Evolutionary conservation across 2,888 invertebrate genomes (phyloP), one percentile per base, ranked within the genome.

Genomic region (Molorchus minor): DNA sequence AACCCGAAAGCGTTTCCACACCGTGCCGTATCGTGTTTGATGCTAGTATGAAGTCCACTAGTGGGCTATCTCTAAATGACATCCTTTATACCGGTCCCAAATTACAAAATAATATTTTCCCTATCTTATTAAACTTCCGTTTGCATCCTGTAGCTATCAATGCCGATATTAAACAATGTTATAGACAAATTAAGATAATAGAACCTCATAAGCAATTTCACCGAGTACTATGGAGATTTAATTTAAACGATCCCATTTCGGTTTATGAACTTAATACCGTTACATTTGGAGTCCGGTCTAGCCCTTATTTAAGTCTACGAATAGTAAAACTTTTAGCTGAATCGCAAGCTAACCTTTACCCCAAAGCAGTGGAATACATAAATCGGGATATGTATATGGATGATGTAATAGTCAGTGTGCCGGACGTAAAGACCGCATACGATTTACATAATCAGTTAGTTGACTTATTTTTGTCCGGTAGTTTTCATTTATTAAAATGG

Each of bases 201-300:
- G n/a, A n/a, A n/a, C n/a, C n/a, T n/a, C n/a, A n/a, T n/a, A n/a
- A 16, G 16, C 15, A 13, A 13, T 16, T 15, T 10, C 38, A 38
- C 3, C 13, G 38, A 38, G 16, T 38, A 38, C 16, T 38, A 38
- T 38, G 38, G 38, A 38, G 38, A 38, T 38, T 38, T 38, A 15
- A 38, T 13, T 15, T 13, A 38, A 10, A 38, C 16, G 19, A 38
- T 15, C 38, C 38, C 4, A 10, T 38, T 38, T 38, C 38, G 1
- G 15, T 38, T 38, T 38, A 38, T 16, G 38, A 38, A 13, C 13
- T 38, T n/a, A n/a, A n/a, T n/a, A n/a, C n/a, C n/a, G n/a, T n/a
- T n/a, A n/a, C n/a, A n/a, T n/a, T n/a, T n/a, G n/a, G n/a, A n/a
- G n/a, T n/a, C n/a, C n/a, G n/a, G n/a, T n/a, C n/a, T n/a, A n/a